These are phyloP conservation scores for Lysiphlebus fabarum DNA, from an alignment of 1,140 invertebrate species.

Conservation along the genomic window DNA sequence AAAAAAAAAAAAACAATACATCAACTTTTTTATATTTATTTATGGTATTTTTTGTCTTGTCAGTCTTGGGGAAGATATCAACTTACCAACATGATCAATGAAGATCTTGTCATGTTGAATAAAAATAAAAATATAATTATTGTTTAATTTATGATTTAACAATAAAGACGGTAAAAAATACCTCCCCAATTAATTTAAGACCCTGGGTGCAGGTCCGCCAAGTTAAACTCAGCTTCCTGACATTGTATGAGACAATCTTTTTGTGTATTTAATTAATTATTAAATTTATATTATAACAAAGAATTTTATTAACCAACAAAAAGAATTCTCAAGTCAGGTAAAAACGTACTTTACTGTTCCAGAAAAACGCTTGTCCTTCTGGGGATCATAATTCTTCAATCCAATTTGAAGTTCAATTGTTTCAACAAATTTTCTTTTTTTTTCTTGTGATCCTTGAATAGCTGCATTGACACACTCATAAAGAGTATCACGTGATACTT, in stretches of 20 bases:
- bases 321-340: slow-evolving; percentile 51
- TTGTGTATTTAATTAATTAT: slow-evolving; percentile 10
- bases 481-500: slow-evolving; percentile 94
- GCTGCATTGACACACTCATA: slow-evolving; percentile 90
- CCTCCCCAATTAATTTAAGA: slow-evolving; percentile 97
- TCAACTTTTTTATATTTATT: too few species aligned
- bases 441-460: slow-evolving; percentile 73
- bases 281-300: slow-evolving; percentile 15
- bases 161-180: slow-evolving; percentile 41
- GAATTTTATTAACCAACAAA: slow-evolving; percentile 31
- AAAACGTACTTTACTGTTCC: slow-evolving; percentile 98
- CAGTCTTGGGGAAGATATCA: background rate
- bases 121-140: background rate
- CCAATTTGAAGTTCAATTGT: slow-evolving; percentile 99
- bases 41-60: too few species aligned
- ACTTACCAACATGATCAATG: slow-evolving; percentile 2
- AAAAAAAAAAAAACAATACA: too few species aligned
- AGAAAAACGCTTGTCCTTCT: slow-evolving; percentile 99
- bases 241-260: slow-evolving; percentile 18
- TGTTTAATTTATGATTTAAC: too few species aligned
- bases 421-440: slow-evolving; percentile 94
- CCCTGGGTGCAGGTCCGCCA: slow-evolving; percentile 94
- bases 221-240: slow-evolving; percentile 60
- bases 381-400: slow-evolving; percentile 99
- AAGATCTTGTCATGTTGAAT: background rate